Evolutionary conservation across 2,888 invertebrate species (phyloP), one percentile per base, ranked within the genome.

Genomic region (Dryocosmus kuriphilus): DNA sequence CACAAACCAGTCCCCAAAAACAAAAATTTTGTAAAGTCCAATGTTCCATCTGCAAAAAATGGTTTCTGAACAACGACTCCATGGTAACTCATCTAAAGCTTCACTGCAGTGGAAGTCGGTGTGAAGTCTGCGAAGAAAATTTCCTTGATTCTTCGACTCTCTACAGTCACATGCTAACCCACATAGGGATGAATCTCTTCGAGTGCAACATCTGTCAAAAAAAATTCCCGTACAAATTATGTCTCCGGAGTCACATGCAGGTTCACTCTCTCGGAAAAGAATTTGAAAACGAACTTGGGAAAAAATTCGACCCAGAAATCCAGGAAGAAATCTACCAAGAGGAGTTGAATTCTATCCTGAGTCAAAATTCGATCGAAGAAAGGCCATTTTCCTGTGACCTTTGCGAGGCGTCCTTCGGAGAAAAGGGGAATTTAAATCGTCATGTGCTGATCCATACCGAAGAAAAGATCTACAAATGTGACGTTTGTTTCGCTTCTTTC

Each of bases 61-160:
- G 91, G 91, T 91, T 91, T 78, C 80, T 91, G 7, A 91, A 91
- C 79, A 91, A 90, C 81, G 90, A 91, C 76, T 91, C 91, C 16
- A 90, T 91, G 90, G 88, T 91, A 51, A 89, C 89, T 1, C 91
- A 91, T 78, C 77, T 91, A 63, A 86, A 88, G 62, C 88, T 86
- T 67, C 91, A 91, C 77, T 90, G 90, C 76, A 88, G 82, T 19
- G 88, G 86, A 9, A 88, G 86, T 74, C 88, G 88, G 74, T 91
- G 91, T 57, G 89, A 90, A 80, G 87, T 91, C 30, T 91, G 91
- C 51, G 88, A 90, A 46, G 88, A 91, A 77, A 88, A 63, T 76
- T 90, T 90, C 76, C 80, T 85, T 4, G 88, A 90, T 71, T 87
- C 84, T 77, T 76, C 86, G n/a, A 87, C 85, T 75, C 65, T 91